phyloP scores from a whole-genome alignment of 35 echinoderm and acorn worm genomes.

The Amphiura filiformis region DNA sequence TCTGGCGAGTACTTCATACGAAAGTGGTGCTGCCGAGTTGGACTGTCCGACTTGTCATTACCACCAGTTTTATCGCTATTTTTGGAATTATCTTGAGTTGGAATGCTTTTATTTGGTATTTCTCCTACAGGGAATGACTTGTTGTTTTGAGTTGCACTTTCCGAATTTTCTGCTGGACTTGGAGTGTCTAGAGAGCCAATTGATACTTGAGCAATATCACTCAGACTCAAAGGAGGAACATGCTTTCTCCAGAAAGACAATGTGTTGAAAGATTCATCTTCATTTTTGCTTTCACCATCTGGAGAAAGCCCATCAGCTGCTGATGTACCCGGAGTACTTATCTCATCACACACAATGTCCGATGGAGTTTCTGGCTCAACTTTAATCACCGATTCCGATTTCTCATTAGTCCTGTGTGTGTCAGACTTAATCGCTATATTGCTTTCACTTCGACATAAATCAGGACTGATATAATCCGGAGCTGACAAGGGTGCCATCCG shows the following conservation, averaged over 20 bases:
- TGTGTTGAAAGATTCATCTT: conserved; percentile 12
- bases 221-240: not conserved
- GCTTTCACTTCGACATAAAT: conserved; percentile 4
- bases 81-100: no score
- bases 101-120: not conserved
- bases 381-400: not conserved
- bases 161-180: not conserved
- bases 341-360: not conserved
- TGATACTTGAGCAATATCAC: not conserved
- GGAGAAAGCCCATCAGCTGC: not conserved
- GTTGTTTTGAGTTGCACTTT: not conserved
- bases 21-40: not conserved
- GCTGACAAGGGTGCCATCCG: not conserved
- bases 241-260: conserved; percentile 26
- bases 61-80: not conserved
- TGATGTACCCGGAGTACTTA: not conserved
- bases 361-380: not conserved
- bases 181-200: not conserved
- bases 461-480: not conserved
- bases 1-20: conserved; percentile 16
- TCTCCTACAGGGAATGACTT: not conserved
- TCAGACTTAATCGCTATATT: not conserved
- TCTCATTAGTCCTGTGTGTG: not conserved
- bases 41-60: not conserved
- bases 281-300: not conserved